A percentile compares a stretch with the other conserved stretches of the same genome.
phyloP scores from a whole-genome alignment of 2,113 vertebrate genomes.

The Oxyura jamaicensis region DNA sequence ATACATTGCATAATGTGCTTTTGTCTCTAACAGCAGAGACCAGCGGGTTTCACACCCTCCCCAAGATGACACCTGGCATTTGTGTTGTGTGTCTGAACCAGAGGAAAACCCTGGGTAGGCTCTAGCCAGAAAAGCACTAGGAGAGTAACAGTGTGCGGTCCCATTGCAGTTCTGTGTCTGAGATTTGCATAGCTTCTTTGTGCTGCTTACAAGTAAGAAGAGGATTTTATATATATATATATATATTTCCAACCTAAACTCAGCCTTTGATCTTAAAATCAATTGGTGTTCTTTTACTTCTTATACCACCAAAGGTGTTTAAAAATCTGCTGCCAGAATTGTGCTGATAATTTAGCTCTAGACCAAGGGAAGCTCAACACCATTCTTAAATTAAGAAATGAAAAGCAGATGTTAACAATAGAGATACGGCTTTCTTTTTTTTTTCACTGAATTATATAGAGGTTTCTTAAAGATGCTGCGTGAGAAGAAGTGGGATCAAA shows the following conservation, averaged over 20 bases:
- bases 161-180: neutral
- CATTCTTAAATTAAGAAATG: neutral
- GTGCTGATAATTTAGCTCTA: neutral
- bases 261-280: constrained; percentile 9
- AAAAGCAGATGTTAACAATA: neutral
- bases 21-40: neutral
- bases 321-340: neutral
- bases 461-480: neutral
- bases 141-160: neutral
- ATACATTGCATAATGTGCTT: neutral
- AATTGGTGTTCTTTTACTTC: neutral
- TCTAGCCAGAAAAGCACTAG: neutral
- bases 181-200: neutral
- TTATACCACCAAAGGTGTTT: neutral
- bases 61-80: neutral
- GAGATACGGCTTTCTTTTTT: neutral
- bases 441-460: neutral
- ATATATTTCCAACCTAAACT: neutral
- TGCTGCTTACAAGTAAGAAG: neutral
- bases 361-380: neutral
- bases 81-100: neutral
- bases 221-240: neutral
- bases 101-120: neutral
- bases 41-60: neutral
- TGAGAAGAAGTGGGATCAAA: neutral